Evolutionary conservation across 2,888 invertebrate genomes (phyloP), one percentile per base, ranked within the genome.

Genomic region (Dastarcus helophoroides): DNA sequence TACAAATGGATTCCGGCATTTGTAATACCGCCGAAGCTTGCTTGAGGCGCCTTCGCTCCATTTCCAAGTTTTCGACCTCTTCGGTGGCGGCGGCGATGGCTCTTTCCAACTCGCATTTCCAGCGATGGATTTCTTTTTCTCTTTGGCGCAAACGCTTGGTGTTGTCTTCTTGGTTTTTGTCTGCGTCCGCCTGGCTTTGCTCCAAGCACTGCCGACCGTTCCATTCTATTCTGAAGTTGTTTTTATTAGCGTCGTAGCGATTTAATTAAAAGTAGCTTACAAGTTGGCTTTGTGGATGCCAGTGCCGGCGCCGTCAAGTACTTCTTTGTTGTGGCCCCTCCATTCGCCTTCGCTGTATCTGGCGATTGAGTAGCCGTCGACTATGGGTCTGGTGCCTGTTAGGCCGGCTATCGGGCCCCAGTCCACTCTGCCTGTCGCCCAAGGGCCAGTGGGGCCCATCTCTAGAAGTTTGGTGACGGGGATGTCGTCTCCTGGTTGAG

Each of bases 311-410:
- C 29, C 29, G 16, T 68, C 59, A 15, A 60, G 33, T 10, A 58
- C 38, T 3, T 55, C 50, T 33, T 56, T 54, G 29, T 60, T 62
- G 36, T 53, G 57, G 4, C 37, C 37, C 22, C 79, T 65, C 84
- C 84, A 84, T 59, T 84, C 81, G 5, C 68, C 73, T 1, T 76
- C 68, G 31, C 80, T 81, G 51, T 71, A 80, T 44, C 78, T 65
- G 7, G 81, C 76, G 25, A 82, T 64, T 1, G 82, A 78, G 51
- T 82, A 83, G 46, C 77, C 79, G 58, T 79, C 79, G 6, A 79
- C 81, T 0, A 70, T 67, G 0, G 83, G 83, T 38, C 82, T 65
- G 0, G 81, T 75, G 3, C 83, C 82, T 0, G 82, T 82, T 48
- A 81, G 63, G 1, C 67, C 72, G 1, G 68, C 72, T 32, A 77